Evolutionary conservation across 2,888 invertebrate genomes (phyloP).

Genomic region (Eupithecia centaureata): DNA sequence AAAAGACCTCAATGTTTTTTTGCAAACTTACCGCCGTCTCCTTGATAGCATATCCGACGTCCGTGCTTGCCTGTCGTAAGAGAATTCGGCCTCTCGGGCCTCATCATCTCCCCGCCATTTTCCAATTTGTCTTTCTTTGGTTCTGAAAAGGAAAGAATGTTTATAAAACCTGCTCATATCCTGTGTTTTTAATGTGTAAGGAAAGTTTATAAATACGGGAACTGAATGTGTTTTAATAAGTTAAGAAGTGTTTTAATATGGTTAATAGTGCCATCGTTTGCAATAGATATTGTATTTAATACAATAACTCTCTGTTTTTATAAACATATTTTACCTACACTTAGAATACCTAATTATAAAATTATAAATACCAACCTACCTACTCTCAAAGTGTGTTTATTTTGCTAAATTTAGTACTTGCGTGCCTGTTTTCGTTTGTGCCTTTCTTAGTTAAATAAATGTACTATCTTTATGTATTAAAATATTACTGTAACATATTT

Average conservation of each 20-base stretch:
- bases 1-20: background rate
- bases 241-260: slow-evolving; percentile 6
- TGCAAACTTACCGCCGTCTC: slow-evolving; percentile 84
- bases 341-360: too few relatives aligned
- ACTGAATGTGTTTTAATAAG: too few relatives aligned
- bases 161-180: slow-evolving; percentile 12
- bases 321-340: too few relatives aligned
- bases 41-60: slow-evolving; percentile 92
- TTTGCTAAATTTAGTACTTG: too few relatives aligned
- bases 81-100: slow-evolving; percentile 92
- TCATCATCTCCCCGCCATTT: slow-evolving; percentile 82
- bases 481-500: slow-evolving; percentile 12
- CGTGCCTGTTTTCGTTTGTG: too few relatives aligned
- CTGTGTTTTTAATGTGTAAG: background rate
- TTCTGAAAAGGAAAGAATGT: slow-evolving; percentile 86
- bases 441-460: too few relatives aligned
- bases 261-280: slow-evolving; percentile 16
- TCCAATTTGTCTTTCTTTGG: slow-evolving; percentile 97
- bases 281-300: slow-evolving; percentile 4
- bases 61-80: slow-evolving; percentile 90
- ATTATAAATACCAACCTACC: too few relatives aligned
- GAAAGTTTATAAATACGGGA: background rate
- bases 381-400: too few relatives aligned
- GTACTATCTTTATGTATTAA: too few relatives aligned
- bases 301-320: too few relatives aligned